These are phyloP conservation scores for Entomobrya multifasciata DNA, from an alignment of 2,888 invertebrate species.

Conservation along the genomic window DNA sequence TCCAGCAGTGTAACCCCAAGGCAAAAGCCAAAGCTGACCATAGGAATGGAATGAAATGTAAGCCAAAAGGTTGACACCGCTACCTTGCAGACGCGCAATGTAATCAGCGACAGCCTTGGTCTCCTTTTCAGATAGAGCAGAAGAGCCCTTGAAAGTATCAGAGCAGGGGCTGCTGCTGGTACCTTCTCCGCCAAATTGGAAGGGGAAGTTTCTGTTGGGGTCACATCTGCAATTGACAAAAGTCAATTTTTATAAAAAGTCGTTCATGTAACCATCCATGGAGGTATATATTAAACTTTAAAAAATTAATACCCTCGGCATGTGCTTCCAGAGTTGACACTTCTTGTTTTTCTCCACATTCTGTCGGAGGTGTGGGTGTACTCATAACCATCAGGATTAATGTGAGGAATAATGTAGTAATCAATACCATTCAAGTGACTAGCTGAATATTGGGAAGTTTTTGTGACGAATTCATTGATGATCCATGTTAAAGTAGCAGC, in stretches of 20 bases:
- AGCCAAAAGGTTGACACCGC: conserved; percentile 63
- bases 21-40: conserved; percentile 80
- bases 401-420: conserved; percentile 87
- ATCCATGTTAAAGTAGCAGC: conserved; percentile 89
- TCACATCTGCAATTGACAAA: conserved; percentile 84
- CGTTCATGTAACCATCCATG: no score
- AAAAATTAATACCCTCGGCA: conserved; percentile 85
- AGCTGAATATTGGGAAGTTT: conserved; percentile 82
- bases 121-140: conserved; percentile 81
- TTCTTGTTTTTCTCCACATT: conserved; percentile 89
- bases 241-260: not conserved
- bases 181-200: conserved; percentile 86
- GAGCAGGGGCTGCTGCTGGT: conserved; percentile 87
- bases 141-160: conserved; percentile 85
- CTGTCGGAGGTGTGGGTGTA: conserved; percentile 89
- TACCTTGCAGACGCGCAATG: conserved; percentile 33
- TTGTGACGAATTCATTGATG: conserved; percentile 85
- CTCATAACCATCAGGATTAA: conserved; percentile 94
- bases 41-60: conserved; percentile 80
- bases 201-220: conserved; percentile 87
- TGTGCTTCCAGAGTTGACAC: conserved; percentile 80
- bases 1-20: conserved; percentile 80
- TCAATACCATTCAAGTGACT: conserved; percentile 82
- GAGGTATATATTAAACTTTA: no score
- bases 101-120: conserved; percentile 74